A percentile compares a stretch with the other conserved stretches of the same genome.
Conservation (phyloP, 2,797 vertebrate species). For the Characodon lateralis region DNA sequence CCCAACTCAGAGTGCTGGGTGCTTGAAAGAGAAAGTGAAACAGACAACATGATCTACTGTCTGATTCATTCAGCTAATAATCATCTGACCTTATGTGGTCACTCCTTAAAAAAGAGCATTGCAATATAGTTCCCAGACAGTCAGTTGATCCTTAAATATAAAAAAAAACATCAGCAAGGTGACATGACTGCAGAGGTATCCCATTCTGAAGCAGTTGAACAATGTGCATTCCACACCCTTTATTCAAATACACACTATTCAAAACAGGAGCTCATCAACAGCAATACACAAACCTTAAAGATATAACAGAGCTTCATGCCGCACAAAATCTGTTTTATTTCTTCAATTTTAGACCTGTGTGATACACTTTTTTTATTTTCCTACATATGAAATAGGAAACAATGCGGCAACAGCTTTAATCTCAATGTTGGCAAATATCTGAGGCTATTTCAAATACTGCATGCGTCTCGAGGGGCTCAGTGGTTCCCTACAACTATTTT, state of each 20-base stretch:
- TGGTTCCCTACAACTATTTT: neutral
- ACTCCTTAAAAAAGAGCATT: neutral
- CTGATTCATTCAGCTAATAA: neutral
- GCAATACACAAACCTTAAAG: neutral
- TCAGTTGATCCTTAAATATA: neutral
- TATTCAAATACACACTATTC: neutral
- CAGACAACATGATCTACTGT: neutral
- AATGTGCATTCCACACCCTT: neutral
- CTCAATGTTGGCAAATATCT: neutral
- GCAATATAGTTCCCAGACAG: neutral
- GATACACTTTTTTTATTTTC: neutral
- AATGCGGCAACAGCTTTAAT: neutral
- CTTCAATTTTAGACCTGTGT: neutral
- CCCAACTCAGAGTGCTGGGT: neutral
- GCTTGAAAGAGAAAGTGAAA: neutral
- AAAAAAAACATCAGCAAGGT: no score
- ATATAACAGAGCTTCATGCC: neutral
- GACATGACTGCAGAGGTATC: neutral
- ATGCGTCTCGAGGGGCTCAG: neutral
- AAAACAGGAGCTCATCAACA: neutral
- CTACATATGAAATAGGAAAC: neutral
- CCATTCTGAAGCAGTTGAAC: neutral
- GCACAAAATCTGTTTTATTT: neutral
- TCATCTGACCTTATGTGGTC: neutral
- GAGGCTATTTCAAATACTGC: conserved; percentile 1